These are phyloP conservation scores for Peromyscus attwateri DNA, from an alignment of 2,797 vertebrate genomes.

Conservation along the genomic window DNA sequence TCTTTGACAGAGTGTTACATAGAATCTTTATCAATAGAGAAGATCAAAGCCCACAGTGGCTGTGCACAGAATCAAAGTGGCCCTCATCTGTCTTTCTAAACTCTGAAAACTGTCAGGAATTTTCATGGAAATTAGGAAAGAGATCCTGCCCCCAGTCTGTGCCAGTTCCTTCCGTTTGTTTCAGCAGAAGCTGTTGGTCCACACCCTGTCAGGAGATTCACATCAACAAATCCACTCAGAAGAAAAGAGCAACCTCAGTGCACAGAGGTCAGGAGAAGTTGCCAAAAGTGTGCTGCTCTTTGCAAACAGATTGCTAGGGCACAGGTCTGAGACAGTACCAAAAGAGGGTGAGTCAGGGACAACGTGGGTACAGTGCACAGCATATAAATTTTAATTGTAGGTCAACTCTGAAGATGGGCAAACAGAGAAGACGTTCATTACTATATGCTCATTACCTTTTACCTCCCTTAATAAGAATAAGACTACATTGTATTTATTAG, in stretches of 20 bases:
- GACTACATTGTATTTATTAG: neutral
- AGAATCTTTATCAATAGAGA: neutral
- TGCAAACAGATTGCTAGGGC: neutral
- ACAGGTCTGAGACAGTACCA: neutral
- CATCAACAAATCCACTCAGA: neutral
- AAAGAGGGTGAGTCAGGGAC: neutral
- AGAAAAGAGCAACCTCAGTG: neutral
- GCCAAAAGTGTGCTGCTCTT: neutral
- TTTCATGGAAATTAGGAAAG: conserved; percentile 46
- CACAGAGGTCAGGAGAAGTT: neutral
- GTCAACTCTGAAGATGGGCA: neutral
- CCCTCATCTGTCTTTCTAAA: neutral
- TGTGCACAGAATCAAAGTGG: neutral
- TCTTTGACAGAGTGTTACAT: neutral
- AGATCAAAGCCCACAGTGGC: conserved; percentile 5
- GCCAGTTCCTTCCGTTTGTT: conserved; percentile 5
- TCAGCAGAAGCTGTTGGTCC: conserved; percentile 6
- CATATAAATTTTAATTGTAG: neutral
- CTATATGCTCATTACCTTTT: neutral
- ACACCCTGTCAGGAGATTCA: neutral
- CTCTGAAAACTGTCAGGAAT: conserved; percentile 44
- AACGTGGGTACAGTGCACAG: neutral
- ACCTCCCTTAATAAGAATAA: conserved; percentile 42
- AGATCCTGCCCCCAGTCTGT: conserved; percentile 3
- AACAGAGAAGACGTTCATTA: neutral